phyloP scores from a whole-genome alignment of 2,888 invertebrate genomes.

The Diadegma fenestrale region DNA sequence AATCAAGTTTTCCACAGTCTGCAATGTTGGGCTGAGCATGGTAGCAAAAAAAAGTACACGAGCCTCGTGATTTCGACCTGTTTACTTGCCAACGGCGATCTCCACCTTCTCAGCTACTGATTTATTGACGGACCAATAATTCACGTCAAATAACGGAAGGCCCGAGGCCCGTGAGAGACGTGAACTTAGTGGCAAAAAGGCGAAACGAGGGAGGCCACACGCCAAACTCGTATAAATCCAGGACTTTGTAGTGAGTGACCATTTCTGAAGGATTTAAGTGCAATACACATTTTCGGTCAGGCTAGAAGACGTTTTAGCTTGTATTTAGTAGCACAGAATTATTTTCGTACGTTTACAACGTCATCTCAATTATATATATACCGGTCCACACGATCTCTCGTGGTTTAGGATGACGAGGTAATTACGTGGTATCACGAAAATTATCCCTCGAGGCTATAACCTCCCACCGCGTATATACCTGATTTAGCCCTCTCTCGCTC shows the following conservation, averaged over 20 bases:
- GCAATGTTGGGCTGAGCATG: neutral
- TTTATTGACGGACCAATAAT: slow-evolving; percentile 45
- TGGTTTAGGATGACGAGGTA: slow-evolving; percentile 40
- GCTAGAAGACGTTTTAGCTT: neutral
- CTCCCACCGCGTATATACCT: slow-evolving; percentile 38
- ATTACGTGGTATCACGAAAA: slow-evolving; percentile 54
- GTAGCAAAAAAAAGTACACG: slow-evolving; percentile 1
- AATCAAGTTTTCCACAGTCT: neutral
- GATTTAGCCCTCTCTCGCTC: slow-evolving; percentile 17
- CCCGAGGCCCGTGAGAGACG: slow-evolving; percentile 11
- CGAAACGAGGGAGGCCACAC: neutral
- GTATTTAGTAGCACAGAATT: slow-evolving; percentile 20
- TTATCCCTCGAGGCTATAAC: slow-evolving; percentile 47
- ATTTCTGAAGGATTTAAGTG: slow-evolving; percentile 39
- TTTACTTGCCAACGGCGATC: slow-evolving; percentile 44
- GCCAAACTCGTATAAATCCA: neutral
- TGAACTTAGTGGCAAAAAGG: neutral
- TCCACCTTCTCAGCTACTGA: slow-evolving; percentile 14
- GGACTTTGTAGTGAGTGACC: slow-evolving; percentile 23
- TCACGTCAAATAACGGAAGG: slow-evolving; percentile 57
- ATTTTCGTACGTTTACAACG: slow-evolving; percentile 52
- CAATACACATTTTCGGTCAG: neutral
- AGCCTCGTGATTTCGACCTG: slow-evolving; percentile 14
- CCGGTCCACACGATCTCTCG: slow-evolving; percentile 6
- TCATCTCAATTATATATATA: slow-evolving; percentile 55